Evolutionary conservation across 2,113 vertebrate species (phyloP), one percentile per base, ranked within the genome.

Genomic region (Rhombomys opimus): DNA sequence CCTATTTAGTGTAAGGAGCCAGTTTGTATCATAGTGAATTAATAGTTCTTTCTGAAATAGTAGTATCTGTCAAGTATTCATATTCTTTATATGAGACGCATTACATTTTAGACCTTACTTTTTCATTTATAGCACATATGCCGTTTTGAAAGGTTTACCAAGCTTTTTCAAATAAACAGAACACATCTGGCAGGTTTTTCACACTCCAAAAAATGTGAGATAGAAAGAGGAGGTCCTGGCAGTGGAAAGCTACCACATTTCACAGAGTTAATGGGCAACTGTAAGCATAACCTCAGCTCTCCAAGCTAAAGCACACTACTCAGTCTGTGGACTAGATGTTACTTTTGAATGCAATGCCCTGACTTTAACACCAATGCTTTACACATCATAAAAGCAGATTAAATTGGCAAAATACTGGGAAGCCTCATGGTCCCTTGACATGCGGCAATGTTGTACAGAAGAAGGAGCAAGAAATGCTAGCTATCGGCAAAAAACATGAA

Each of bases 391-490:
- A 92, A 41, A 17, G 57, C 18, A 46, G 65, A 12, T 90, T 94
- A 88, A 90, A 73, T 50, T 88, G 35, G n/a, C 72, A 84, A n/a
- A 50, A 63, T n/a, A 38, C n/a, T 95, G 23, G 81, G 94, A 93
- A 92, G 18, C 13, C 10, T 50, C 75, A 6, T 80, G 14, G 32
- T 70, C 67, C n/a, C 30, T 84, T 54, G 63, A 59, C 10, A 95
- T 5, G 52, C 22, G 50, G 7, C 82, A 93, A 87, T 68, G 7
- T 38, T 87, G 32, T 18, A 52, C 17, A 67, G 32, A 8, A 17
- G 67, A 38, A 17, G 17, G 1, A 86, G 18, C 15, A 96, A 89
- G 46, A 81, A 94, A 61, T n/a, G 0, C 7, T 88, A 92, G 22
- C 10, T 52, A 38, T 0, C 27, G 4, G 52, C 38, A 32, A 38